Evolutionary conservation across 1,140 invertebrate genomes (phyloP), one percentile per base, ranked within the genome.

Genomic region (Akabosia matsudoensis): DNA sequence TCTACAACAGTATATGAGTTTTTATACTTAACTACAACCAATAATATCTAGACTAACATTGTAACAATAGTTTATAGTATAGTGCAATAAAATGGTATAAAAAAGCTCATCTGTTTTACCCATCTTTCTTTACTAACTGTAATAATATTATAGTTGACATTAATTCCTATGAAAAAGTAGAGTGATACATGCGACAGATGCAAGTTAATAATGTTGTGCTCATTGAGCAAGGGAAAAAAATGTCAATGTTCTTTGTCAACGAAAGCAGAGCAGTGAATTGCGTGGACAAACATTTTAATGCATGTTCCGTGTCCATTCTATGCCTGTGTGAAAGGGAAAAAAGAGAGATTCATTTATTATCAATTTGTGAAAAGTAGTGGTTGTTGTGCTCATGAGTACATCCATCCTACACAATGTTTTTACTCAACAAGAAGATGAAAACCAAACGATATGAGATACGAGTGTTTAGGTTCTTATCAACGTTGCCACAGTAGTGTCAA

Each of bases 241-340:
- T 45, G 7, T 45, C 7, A 45, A 45, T 45, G 37, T 45, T 13
- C 10, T 13, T 61, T 13, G 54, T 61, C 16, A 24, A 67, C 22
- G 28, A 24, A 4, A 13, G 1, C 61, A 16, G 4, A 30, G 31
- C 28, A 16, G 10, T 31, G 61, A 13, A 67, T 2, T 31, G 31
- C 31, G 31, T 67, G 26, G 61, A 67, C 61, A 67, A 67, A 67
- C 61, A 67, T n/a, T 67, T 67, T 67, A 67, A 67, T 67, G 61
- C 61, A 67, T 67, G 61, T 67, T 67, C 61, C 61, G 31, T 67
- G 61, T 67, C 61, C 61, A 67, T 67, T 67, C 28, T 67, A 10
- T 16, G 61, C 4, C 13, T 16, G 54, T 7, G 24, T 4, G 54
- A 61, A 18, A 45, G 37, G 18, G 37, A 45, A 45, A 45, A 45